A percentile compares a stretch with the other conserved stretches of the same genome.
Conservation (phyloP, 2,113 vertebrate genomes). For the Cynopterus brachyotis region DNA sequence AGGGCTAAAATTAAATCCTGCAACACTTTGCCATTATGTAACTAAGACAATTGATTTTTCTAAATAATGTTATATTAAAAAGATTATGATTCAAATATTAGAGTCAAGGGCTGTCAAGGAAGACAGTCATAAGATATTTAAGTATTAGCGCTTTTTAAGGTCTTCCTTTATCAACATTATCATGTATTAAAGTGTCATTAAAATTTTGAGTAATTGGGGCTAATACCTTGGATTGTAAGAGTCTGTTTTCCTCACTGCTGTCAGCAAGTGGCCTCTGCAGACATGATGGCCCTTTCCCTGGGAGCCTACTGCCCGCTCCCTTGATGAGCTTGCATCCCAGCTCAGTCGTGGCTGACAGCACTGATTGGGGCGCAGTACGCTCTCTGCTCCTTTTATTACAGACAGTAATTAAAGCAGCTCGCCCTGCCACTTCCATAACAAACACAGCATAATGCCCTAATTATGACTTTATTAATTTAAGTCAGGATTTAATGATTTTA, state of each 20-base stretch:
- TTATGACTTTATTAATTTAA: slow-evolving; percentile 99
- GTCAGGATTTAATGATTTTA: slow-evolving; percentile 99
- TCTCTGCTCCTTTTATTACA: slow-evolving; percentile 99
- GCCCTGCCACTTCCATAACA: slow-evolving; percentile 99
- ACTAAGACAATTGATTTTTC: slow-evolving; percentile 89
- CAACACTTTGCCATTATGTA: slow-evolving; percentile 84
- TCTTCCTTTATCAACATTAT: slow-evolving; percentile 84
- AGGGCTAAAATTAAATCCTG: slow-evolving; percentile 87
- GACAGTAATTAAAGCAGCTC: slow-evolving; percentile 97
- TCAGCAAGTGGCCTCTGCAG: slow-evolving; percentile 82
- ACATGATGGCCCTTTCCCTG: slow-evolving; percentile 82
- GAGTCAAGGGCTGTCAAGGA: slow-evolving; percentile 85
- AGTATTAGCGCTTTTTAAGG: slow-evolving; percentile 81
- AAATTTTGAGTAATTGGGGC: slow-evolving; percentile 85
- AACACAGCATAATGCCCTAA: slow-evolving; percentile 99
- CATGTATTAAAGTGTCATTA: slow-evolving; percentile 85
- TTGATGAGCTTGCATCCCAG: slow-evolving; percentile 87
- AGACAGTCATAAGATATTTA: slow-evolving; percentile 83
- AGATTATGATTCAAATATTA: slow-evolving; percentile 86
- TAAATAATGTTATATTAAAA: slow-evolving; percentile 88
- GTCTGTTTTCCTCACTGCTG: slow-evolving; percentile 81
- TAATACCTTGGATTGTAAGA: slow-evolving; percentile 84
- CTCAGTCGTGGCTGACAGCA: slow-evolving; percentile 89
- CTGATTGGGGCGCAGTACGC: slow-evolving; percentile 90
- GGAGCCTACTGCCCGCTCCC: slow-evolving; percentile 85